Evolutionary conservation across 1,140 invertebrate species (phyloP).

Genomic region (Ruditapes philippinarum): DNA sequence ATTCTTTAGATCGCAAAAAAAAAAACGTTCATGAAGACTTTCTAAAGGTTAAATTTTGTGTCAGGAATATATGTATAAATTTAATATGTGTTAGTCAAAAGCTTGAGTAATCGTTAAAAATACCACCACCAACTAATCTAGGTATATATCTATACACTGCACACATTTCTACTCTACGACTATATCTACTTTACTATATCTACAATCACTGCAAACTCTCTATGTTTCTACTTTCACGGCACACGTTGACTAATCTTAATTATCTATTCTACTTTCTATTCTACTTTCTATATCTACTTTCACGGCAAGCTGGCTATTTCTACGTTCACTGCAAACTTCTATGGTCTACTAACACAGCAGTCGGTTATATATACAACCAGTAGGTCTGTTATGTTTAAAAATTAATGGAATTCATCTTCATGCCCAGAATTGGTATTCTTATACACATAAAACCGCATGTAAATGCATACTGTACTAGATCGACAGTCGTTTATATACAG

Average conservation of each 20-base stretch:
- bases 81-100: not conserved
- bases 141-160: slow-evolving; percentile 9
- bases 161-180: slow-evolving; percentile 16
- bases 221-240: not conserved
- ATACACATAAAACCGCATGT: not conserved
- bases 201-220: slow-evolving; percentile 44
- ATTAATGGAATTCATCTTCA: not conserved
- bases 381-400: not conserved
- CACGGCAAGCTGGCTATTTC: slow-evolving; percentile 17
- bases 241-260: not conserved
- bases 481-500: too few species aligned
- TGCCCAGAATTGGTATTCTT: not conserved
- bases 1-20: too few species aligned
- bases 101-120: not conserved
- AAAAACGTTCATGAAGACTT: too few species aligned
- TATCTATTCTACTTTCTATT: too few species aligned
- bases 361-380: not conserved
- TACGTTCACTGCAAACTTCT: slow-evolving; percentile 45
- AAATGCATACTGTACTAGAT: not conserved
- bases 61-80: too few species aligned
- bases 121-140: slow-evolving; percentile 20
- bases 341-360: slow-evolving; percentile 15
- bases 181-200: slow-evolving; percentile 24
- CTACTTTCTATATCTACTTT: not conserved
- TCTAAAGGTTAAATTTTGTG: too few species aligned